phyloP scores from a whole-genome alignment of 1,140 invertebrate species.

The Pseudomyrmex dendroicus region DNA sequence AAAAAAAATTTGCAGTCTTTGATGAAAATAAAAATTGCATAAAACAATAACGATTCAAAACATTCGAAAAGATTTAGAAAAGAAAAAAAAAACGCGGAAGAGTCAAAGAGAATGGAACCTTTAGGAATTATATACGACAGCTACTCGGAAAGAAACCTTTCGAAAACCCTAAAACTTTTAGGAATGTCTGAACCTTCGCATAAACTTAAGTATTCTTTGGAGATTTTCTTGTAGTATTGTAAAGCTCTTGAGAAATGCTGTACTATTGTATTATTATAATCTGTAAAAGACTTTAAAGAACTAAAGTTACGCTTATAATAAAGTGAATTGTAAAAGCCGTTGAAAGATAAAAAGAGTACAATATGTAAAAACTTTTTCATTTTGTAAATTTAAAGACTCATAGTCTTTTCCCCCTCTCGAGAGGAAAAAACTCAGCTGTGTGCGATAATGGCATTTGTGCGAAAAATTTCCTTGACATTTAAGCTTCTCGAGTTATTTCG shows the following conservation, averaged over 20 bases:
- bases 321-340: too few species aligned
- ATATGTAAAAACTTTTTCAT: too few species aligned
- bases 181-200: not conserved
- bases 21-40: too few species aligned
- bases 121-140: not conserved
- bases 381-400: too few species aligned
- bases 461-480: slow-evolving; percentile 1
- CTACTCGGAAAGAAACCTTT: not conserved
- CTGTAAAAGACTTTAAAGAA: too few species aligned
- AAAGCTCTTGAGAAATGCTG: too few species aligned
- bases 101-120: not conserved
- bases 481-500: not conserved
- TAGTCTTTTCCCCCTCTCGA: not conserved
- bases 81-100: not conserved
- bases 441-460: not conserved
- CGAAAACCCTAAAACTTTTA: not conserved
- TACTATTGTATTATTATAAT: too few species aligned
- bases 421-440: not conserved
- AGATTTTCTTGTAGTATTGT: not conserved
- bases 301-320: too few species aligned
- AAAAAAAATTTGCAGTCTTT: too few species aligned
- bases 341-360: too few species aligned
- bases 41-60: too few species aligned
- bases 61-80: too few species aligned
- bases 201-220: not conserved